These are phyloP conservation scores for Asteroscopus sphinx DNA, from an alignment of 2,888 invertebrate genomes.

Conservation along the genomic window DNA sequence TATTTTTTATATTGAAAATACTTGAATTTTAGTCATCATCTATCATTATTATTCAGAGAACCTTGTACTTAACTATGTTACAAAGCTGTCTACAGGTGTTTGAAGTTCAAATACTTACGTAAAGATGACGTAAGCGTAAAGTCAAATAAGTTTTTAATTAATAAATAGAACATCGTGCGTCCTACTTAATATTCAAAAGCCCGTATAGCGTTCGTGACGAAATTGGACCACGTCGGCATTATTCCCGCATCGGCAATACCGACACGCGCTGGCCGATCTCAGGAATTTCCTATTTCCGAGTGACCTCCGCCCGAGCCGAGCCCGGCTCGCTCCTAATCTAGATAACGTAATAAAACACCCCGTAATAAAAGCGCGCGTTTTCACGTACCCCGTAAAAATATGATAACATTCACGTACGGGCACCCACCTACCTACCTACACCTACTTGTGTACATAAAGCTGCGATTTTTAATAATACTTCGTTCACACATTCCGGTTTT, in stretches of 20 bases:
- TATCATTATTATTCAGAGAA: no score
- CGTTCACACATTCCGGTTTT: constrained; percentile 54
- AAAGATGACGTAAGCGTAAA: not conserved
- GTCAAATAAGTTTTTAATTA: constrained; percentile 12
- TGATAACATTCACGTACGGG: constrained; percentile 86
- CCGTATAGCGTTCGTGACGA: constrained; percentile 28
- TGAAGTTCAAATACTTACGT: no score
- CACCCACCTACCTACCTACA: constrained; percentile 53
- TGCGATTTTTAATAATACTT: constrained; percentile 54
- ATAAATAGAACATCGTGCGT: constrained; percentile 6
- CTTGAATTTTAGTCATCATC: no score
- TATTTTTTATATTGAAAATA: no score
- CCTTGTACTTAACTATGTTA: no score
- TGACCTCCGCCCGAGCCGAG: constrained; percentile 60
- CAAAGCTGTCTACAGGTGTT: no score
- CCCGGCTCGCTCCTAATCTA: constrained; percentile 79
- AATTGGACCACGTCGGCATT: constrained; percentile 51
- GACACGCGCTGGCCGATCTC: constrained; percentile 60
- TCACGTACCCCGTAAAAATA: constrained; percentile 88
- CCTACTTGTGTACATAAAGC: constrained; percentile 43
- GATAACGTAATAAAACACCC: constrained; percentile 84
- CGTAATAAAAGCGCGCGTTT: constrained; percentile 86
- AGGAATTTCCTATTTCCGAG: constrained; percentile 71
- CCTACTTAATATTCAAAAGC: constrained; percentile 25
- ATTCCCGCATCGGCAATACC: constrained; percentile 48